Base-by-base conservation (phyloP, 2,113 vertebrate genomes). In the Cynocephalus volans region DNA sequence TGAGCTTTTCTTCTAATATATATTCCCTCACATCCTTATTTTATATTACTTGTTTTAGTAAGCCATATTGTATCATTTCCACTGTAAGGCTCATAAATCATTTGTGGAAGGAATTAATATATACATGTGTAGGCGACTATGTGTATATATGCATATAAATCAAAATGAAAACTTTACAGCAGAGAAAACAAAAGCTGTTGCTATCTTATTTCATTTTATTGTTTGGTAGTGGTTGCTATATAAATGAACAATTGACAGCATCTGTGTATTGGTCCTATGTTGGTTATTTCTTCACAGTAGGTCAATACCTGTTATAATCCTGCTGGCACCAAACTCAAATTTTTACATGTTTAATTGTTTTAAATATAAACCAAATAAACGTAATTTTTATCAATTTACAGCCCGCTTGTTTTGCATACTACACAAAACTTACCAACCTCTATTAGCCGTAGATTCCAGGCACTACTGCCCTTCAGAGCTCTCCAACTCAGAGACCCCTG, bases 81-180 rank as follows among this genome's bases (percentile, higher is more conserved):
- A 1, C 0, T 12, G 1, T 14, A 36, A 33, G 28, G 18, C 0
- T 33, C 1, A 8, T 24, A 33, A 58, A 13, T 67, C 36, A 65
- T 19, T 67, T 52, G 23, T n/a, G 12, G 41, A 72, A 85, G 41
- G 10, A 94, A 80, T 31, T 2, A 36, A 88, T 5, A 12, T 45
- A 60, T 23, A n/a, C 1, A 50, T 21, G 52, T 8, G 21, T 19
- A 76, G 19, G 72, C 11, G 64, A 36, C 6, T 45, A 36, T 0
- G 13, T 45, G 24, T 8, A 33, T 52, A n/a, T 14, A 45, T 0
- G 2, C 24, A 36, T 8, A 36, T 50, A 50, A 73, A 62, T 69
- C 18, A 70, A 21, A 67, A 58, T 75, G 23, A 17, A 28, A 88
- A 60, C 9, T 45, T 41, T 14, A 60, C 50, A 90, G 48, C 6